Conservation (phyloP, 2,797 vertebrate species). For the Anguilla megastoma region DNA sequence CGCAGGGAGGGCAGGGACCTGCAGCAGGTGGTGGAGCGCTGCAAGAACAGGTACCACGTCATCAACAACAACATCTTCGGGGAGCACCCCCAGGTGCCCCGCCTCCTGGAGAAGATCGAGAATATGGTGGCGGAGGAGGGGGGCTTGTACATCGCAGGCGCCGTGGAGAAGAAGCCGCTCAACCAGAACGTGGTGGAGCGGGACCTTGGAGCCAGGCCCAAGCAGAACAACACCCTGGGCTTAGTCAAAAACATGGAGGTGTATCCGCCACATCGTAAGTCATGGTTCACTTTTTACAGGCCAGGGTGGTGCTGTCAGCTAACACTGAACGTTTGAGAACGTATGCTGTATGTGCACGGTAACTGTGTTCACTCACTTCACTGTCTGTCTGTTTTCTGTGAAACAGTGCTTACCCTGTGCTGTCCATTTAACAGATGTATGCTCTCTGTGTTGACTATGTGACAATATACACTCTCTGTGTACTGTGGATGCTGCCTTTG, state of each 20-base stretch:
- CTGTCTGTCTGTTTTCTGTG: neutral
- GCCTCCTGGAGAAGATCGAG: slow-evolving; percentile 71
- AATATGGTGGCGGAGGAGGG: slow-evolving; percentile 72
- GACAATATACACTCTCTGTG: neutral
- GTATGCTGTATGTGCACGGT: neutral
- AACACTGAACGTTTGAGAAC: neutral
- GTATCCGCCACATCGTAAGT: slow-evolving; percentile 63
- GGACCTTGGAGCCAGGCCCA: slow-evolving; percentile 70
- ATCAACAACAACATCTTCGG: slow-evolving; percentile 74
- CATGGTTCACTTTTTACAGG: neutral
- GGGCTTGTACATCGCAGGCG: slow-evolving; percentile 55
- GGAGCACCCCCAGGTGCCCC: slow-evolving; percentile 69
- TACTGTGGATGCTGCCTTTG: neutral
- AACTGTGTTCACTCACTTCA: neutral
- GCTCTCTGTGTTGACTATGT: neutral
- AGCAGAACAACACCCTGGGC: slow-evolving; percentile 63
- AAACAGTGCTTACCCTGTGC: neutral
- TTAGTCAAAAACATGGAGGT: slow-evolving; percentile 55
- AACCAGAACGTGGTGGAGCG: slow-evolving; percentile 41
- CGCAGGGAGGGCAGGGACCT: slow-evolving; percentile 73
- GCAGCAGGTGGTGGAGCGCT: slow-evolving; percentile 74
- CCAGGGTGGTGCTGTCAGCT: no score
- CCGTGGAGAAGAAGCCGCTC: slow-evolving; percentile 54
- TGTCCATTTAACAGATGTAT: neutral
- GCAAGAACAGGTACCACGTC: slow-evolving; percentile 71